These are phyloP conservation scores for Grammomys dolichurus DNA, from an alignment of 2,113 vertebrate genomes.

Conservation along the genomic window DNA sequence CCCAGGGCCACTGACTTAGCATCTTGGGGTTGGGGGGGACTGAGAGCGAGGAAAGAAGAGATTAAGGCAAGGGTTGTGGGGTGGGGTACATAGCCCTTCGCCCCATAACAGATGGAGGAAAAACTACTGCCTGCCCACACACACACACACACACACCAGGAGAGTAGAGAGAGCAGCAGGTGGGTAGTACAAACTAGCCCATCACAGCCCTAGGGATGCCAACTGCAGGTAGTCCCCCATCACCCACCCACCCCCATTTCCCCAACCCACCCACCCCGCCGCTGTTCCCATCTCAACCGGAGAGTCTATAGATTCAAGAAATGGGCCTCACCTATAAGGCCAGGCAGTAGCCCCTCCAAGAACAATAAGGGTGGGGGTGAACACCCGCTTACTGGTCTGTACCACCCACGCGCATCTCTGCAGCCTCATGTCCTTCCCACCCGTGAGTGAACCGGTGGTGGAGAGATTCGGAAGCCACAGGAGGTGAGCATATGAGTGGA, in stretches of 20 bases:
- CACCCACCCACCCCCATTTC: no score
- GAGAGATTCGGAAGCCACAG: background rate
- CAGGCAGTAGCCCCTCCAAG: background rate
- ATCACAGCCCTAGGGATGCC: background rate
- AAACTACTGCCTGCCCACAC: background rate
- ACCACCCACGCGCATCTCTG: background rate
- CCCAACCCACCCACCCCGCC: background rate
- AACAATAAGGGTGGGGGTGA: background rate
- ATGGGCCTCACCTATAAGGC: background rate
- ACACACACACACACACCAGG: background rate
- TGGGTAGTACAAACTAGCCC: background rate
- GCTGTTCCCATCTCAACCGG: background rate
- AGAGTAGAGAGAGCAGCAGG: background rate
- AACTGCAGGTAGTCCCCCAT: background rate
- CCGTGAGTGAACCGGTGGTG: background rate
- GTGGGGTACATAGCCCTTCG: background rate
- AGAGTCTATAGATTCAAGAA: background rate
- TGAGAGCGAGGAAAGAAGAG: background rate
- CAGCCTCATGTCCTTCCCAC: background rate
- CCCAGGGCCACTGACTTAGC: slow-evolving; percentile 7
- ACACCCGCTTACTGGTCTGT: background rate
- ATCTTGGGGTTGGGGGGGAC: background rate
- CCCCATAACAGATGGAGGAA: background rate
- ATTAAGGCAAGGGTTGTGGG: background rate
- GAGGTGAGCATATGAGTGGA: background rate